A percentile compares a stretch with the other conserved stretches of the same genome.
These are phyloP conservation scores for Laticauda colubrina DNA, from an alignment of 2,113 vertebrate species.

Conservation along the genomic window DNA sequence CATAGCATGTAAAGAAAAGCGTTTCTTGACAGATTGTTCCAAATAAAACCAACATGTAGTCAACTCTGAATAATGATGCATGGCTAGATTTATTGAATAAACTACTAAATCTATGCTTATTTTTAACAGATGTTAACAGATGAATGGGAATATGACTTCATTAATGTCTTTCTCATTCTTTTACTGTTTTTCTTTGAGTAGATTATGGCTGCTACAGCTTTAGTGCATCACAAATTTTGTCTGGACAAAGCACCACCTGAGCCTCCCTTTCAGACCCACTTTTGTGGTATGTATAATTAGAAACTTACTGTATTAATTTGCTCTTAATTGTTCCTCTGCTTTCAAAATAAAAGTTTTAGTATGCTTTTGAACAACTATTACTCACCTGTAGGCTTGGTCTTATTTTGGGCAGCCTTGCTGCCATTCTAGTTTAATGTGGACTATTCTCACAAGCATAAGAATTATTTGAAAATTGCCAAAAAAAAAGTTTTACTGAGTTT, in stretches of 20 bases:
- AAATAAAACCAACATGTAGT: neutral
- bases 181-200: slow-evolving; percentile 57
- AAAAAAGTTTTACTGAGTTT: neutral
- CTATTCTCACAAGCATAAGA: neutral
- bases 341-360: neutral
- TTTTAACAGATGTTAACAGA: neutral
- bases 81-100: neutral
- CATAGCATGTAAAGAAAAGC: neutral
- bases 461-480: neutral
- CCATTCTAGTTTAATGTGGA: neutral
- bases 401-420: neutral
- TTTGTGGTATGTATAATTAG: slow-evolving; percentile 81
- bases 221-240: slow-evolving; percentile 85
- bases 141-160: neutral
- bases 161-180: slow-evolving; percentile 1
- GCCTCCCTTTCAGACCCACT: slow-evolving; percentile 89
- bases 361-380: neutral
- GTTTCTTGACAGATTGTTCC: neutral
- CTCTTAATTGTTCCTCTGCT: neutral
- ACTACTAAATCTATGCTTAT: neutral
- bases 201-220: slow-evolving; percentile 86
- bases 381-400: neutral
- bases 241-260: slow-evolving; percentile 90
- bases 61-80: neutral
- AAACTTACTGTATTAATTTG: neutral